Base-by-base conservation (phyloP, 1,140 invertebrate species). In the Sweltsa coloradensis region DNA sequence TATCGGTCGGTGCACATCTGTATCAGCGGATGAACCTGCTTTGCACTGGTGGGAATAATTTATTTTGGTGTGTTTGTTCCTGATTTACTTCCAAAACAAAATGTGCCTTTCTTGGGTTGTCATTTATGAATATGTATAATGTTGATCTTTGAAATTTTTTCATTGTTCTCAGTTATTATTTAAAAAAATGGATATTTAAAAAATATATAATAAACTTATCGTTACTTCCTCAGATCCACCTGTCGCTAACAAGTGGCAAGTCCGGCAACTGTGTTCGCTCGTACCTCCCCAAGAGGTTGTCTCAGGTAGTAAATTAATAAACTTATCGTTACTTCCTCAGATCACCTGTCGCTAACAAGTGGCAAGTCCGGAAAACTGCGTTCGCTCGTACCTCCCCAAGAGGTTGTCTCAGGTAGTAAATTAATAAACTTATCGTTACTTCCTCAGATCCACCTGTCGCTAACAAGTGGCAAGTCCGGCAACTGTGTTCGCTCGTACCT, bases 401-500 rank as follows among this genome's bases (percentile, higher is more conserved):
- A 68, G 71, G 13, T 64, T 81, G 34, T 72, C 80, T 21, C 75
- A 31, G n/a, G n/a, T n/a, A n/a, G n/a, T n/a, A n/a, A n/a, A n/a
- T n/a, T n/a, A n/a, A n/a, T n/a, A n/a, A n/a, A 9, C 29, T 31
- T 9, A 31, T 31, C 6, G 37, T 50, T 47, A 44, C 47, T 29
- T 41, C 54, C 69, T 29, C 54, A 89, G 85, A 89, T 94, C 55
- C 75, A 81, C 40, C 73, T 93, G 2, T 89, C 89, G 0, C 53
- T 92, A 49, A 80, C 65, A 5, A 62, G 63, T 40, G 59, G 64
- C 22, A 43, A 48, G 14, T 44, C 51, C 23, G 55, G 54, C 34
- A 61, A 64, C 41, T 93, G 89, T 65, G 68, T 78, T 3, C 73
- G 90, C 47, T 79, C 81, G 0, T 95, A 87, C 60, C 62, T 75